These are phyloP conservation scores for Eupithecia exiguata DNA, from an alignment of 2,888 invertebrate species.

Conservation along the genomic window DNA sequence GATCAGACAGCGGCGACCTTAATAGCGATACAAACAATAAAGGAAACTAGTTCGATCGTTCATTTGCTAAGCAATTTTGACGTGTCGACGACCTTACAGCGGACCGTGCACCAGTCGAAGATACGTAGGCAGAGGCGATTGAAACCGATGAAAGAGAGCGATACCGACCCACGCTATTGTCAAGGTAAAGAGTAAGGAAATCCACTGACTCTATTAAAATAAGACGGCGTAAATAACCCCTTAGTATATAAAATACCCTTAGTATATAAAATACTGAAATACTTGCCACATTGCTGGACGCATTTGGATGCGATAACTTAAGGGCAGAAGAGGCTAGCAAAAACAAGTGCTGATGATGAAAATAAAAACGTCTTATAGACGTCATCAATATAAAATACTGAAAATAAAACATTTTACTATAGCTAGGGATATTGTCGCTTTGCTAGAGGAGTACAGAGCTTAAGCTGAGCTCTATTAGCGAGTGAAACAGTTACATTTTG, in stretches of 20 bases:
- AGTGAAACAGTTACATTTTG: slow-evolving; percentile 50
- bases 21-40: slow-evolving; percentile 68
- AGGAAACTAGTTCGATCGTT: slow-evolving; percentile 64
- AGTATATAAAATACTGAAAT: neutral
- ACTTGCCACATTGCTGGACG: neutral
- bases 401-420: neutral
- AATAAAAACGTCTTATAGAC: neutral
- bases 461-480: slow-evolving; percentile 25
- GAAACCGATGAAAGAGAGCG: neutral
- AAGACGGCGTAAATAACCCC: neutral
- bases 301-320: neutral
- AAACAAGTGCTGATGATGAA: neutral
- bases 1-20: slow-evolving; percentile 41
- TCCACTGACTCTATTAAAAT: neutral
- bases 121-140: neutral
- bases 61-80: slow-evolving; percentile 63
- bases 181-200: neutral
- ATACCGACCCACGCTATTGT: neutral
- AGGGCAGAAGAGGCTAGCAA: neutral
- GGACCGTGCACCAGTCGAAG: slow-evolving; percentile 15
- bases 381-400: neutral
- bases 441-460: slow-evolving; percentile 12
- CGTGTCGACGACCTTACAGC: slow-evolving; percentile 58
- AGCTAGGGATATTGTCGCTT: slow-evolving; percentile 3
- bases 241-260: neutral